Percentiles rank a stretch among this genome's conserved stretches.
Conservation (phyloP, 2,113 vertebrate genomes). For the Lasiurus borealis region DNA sequence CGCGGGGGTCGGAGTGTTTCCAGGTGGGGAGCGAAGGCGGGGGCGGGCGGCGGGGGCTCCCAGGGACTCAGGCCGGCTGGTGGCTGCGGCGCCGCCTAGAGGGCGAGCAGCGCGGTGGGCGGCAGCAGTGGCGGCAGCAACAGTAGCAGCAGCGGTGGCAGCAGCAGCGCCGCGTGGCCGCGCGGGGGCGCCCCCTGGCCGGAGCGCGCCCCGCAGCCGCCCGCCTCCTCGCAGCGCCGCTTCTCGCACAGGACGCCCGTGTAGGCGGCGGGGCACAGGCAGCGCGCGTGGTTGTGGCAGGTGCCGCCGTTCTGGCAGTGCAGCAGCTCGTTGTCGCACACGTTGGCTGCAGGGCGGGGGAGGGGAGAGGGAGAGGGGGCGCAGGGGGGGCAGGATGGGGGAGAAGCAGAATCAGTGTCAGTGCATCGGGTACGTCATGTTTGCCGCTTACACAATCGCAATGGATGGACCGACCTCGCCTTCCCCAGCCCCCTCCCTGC, state of each 20-base stretch:
- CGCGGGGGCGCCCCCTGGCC: conserved; percentile 73
- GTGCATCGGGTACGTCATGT: conserved; percentile 49
- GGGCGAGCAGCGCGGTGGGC: conserved; percentile 39
- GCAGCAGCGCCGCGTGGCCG: conserved; percentile 79
- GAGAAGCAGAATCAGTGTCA: conserved; percentile 75
- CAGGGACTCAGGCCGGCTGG: conserved; percentile 81
- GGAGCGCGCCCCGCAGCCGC: conserved; percentile 88
- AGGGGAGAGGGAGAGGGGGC: not conserved
- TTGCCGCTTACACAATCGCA: not conserved
- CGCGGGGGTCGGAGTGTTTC: conserved; percentile 46
- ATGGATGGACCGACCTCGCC: not conserved
- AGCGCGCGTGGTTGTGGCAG: conserved; percentile 94
- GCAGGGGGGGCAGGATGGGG: not conserved
- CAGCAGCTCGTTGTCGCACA: conserved; percentile 97
- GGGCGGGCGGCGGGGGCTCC: conserved; percentile 52
- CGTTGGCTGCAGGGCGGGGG: conserved; percentile 90
- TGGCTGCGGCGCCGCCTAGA: conserved; percentile 82
- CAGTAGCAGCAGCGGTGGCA: conserved; percentile 79
- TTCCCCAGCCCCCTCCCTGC: not conserved
- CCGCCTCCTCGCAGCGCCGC: conserved; percentile 91
- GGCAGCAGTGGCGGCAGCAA: no score
- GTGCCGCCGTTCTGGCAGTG: conserved; percentile 98
- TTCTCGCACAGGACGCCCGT: conserved; percentile 96
- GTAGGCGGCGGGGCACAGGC: conserved; percentile 92
- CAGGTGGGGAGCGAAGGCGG: conserved; percentile 54